Percentiles rank a stretch among this genome's conserved stretches.
Conservation (phyloP, 2,113 vertebrate genomes). For the Vanacampus margaritifer region DNA sequence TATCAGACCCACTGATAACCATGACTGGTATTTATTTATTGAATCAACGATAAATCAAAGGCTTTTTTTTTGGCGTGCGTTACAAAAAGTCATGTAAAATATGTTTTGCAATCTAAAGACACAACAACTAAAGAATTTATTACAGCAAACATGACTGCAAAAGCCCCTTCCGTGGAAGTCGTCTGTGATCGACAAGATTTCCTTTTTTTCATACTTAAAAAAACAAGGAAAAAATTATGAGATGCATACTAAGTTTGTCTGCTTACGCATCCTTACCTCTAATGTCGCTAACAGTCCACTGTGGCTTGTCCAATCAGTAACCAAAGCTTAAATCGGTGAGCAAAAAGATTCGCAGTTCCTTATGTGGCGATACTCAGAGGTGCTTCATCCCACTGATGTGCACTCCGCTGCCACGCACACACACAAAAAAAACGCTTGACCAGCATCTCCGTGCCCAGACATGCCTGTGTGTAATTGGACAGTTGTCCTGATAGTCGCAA, state of each 20-base stretch:
- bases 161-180: not conserved
- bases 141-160: not conserved
- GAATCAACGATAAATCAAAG: constrained; percentile 11
- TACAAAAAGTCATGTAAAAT: not conserved
- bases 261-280: constrained; percentile 36
- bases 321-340: not conserved
- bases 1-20: constrained; percentile 12
- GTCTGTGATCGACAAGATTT: not conserved
- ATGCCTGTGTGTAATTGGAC: constrained; percentile 27
- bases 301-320: not conserved
- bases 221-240: not conserved
- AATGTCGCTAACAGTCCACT: not conserved
- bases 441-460: constrained; percentile 8
- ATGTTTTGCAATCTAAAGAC: not conserved
- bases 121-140: not conserved
- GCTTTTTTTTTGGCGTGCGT: not conserved
- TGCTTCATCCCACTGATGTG: constrained; percentile 16
- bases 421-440: not conserved
- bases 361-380: not conserved
- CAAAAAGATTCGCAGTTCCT: not conserved
- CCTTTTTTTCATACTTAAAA: not conserved
- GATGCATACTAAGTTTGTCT: not conserved
- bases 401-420: constrained; percentile 6
- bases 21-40: not conserved
- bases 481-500: not conserved